Percentiles rank a stretch among this genome's conserved stretches.
These are phyloP conservation scores for Ormia ochracea DNA, from an alignment of 2,888 invertebrate species.

Conservation along the genomic window DNA sequence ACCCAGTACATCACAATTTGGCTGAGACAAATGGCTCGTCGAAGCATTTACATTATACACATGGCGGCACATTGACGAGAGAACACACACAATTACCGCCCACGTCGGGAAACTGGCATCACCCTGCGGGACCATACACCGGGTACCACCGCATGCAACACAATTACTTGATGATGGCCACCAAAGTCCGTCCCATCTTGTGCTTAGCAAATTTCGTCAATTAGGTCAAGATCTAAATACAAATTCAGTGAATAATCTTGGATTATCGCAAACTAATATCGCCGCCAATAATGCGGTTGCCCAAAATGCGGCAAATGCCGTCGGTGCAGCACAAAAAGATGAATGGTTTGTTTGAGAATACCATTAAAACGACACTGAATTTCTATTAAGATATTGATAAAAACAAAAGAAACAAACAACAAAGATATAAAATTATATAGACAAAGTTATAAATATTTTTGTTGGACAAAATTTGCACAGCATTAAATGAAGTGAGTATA, in stretches of 20 bases:
- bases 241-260: constrained; percentile 75
- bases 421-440: constrained; percentile 64
- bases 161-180: constrained; percentile 81
- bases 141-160: constrained; percentile 78
- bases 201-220: constrained; percentile 89
- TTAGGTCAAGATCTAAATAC: constrained; percentile 80
- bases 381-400: constrained; percentile 44
- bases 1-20: constrained; percentile 76
- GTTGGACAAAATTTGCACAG: constrained; percentile 75
- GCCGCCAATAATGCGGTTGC: constrained; percentile 72
- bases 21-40: constrained; percentile 84
- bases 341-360: constrained; percentile 88
- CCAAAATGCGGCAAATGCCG: constrained; percentile 66
- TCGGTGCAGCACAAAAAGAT: constrained; percentile 86
- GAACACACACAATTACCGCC: constrained; percentile 79
- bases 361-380: constrained; percentile 10
- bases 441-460: constrained; percentile 47
- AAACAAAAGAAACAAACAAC: constrained; percentile 38
- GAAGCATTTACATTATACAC: constrained; percentile 78
- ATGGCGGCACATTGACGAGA: constrained; percentile 79
- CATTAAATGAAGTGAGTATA: constrained; percentile 76
- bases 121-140: constrained; percentile 87
- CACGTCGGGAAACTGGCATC: constrained; percentile 94
- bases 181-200: constrained; percentile 94
- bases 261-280: constrained; percentile 72